Evolutionary conservation across 2,113 vertebrate genomes (phyloP).

Genomic region (Ancistrus triradiatus): DNA sequence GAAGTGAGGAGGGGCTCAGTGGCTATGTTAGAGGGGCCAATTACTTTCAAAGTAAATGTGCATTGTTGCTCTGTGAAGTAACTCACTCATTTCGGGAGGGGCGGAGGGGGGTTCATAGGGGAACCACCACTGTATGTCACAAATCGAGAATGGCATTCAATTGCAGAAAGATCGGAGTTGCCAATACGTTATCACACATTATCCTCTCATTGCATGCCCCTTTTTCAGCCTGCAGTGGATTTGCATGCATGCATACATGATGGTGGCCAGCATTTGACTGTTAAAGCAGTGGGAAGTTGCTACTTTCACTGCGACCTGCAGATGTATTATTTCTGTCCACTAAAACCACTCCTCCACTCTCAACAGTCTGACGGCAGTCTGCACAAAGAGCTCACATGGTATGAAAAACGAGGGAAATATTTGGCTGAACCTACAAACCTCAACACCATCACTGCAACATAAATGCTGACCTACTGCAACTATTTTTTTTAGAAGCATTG

Average conservation of each 20-base stretch:
- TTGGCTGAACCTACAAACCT: neutral
- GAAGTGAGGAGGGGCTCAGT: too few species aligned
- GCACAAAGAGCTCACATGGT: constrained; percentile 8
- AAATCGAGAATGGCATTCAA: neutral
- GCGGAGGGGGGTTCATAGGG: too few species aligned
- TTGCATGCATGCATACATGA: constrained; percentile 36
- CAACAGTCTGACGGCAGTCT: constrained; percentile 11
- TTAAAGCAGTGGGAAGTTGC: constrained; percentile 33
- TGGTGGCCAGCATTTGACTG: constrained; percentile 40
- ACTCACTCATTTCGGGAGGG: too few species aligned
- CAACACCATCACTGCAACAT: neutral
- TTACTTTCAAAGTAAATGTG: too few species aligned
- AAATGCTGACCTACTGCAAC: neutral
- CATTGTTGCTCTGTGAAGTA: too few species aligned
- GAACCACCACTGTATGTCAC: too few species aligned
- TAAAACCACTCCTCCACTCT: constrained; percentile 8
- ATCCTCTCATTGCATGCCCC: neutral
- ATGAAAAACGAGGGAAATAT: neutral
- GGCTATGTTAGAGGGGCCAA: too few species aligned
- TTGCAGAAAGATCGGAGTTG: neutral
- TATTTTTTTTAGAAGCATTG: neutral
- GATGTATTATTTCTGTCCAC: constrained; percentile 28
- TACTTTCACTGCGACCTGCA: constrained; percentile 40
- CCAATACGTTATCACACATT: too few species aligned
- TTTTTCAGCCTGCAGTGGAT: neutral